Evolutionary conservation across 2,888 invertebrate genomes (phyloP).

Genomic region (Rhorus exstirpatorius): DNA sequence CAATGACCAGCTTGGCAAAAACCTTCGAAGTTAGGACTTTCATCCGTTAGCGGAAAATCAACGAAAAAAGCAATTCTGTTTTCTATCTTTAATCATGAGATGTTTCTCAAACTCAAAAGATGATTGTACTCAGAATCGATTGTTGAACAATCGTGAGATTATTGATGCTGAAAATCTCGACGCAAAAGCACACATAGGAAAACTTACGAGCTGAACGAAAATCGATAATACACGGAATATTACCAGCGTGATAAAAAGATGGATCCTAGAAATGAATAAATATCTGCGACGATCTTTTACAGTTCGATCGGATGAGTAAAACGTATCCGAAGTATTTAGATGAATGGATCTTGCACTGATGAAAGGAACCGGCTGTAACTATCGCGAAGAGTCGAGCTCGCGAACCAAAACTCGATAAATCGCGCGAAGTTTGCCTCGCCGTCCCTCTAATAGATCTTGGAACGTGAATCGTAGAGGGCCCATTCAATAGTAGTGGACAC

Average conservation of each 20-base stretch:
- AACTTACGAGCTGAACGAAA: background rate
- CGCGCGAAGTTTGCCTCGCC: slow-evolving; percentile 73
- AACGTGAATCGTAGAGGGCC: slow-evolving; percentile 71
- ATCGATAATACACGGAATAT: background rate
- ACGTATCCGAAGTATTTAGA: slow-evolving; percentile 24
- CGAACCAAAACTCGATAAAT: slow-evolving; percentile 74
- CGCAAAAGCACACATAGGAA: background rate
- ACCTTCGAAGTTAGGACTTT: too few relatives aligned
- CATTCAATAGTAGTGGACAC: slow-evolving; percentile 76
- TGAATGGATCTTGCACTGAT: slow-evolving; percentile 17
- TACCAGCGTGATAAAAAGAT: slow-evolving; percentile 8
- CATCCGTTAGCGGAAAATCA: too few relatives aligned
- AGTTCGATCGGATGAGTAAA: background rate
- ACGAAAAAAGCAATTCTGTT: too few relatives aligned
- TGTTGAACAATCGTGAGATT: background rate
- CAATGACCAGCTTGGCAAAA: slow-evolving; percentile 56
- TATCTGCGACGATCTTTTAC: background rate
- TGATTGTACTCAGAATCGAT: background rate
- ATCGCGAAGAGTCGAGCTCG: slow-evolving; percentile 46
- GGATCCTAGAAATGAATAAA: slow-evolving; percentile 46
- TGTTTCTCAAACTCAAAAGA: background rate
- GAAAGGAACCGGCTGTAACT: slow-evolving; percentile 39
- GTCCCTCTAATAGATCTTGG: slow-evolving; percentile 70
- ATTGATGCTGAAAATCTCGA: background rate
- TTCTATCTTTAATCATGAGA: too few relatives aligned